These are phyloP conservation scores for Propithecus perrieri DNA, from an alignment of 2,797 vertebrate genomes.

Conservation along the genomic window DNA sequence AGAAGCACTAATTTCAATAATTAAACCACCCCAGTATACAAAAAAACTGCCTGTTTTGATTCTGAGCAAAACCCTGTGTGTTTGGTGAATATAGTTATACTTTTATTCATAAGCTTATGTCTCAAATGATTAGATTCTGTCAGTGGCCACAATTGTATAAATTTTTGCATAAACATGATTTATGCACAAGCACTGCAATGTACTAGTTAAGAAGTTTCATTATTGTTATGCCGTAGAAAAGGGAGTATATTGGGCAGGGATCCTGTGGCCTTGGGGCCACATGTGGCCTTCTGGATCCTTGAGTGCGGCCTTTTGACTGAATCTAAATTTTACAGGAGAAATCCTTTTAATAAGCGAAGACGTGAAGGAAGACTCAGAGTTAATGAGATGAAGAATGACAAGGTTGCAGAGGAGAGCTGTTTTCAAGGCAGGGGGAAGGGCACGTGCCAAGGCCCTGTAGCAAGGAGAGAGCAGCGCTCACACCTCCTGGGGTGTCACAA, in stretches of 20 bases:
- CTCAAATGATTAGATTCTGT: constrained; percentile 56
- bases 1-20: constrained; percentile 61
- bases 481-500: not conserved
- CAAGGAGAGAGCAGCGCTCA: not conserved
- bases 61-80: constrained; percentile 23
- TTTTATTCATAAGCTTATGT: constrained; percentile 21
- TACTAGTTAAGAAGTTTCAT: constrained; percentile 9
- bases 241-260: not conserved
- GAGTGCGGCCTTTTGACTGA: not conserved
- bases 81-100: constrained; percentile 40
- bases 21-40: constrained; percentile 12
- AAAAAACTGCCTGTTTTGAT: constrained; percentile 53
- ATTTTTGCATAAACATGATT: constrained; percentile 46
- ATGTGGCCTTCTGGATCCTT: not conserved
- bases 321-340: not conserved
- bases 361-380: not conserved
- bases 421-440: not conserved
- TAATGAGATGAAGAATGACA: not conserved
- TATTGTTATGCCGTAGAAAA: constrained; percentile 23
- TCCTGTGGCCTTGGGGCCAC: not conserved
- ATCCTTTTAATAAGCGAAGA: not conserved
- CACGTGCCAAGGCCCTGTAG: not conserved
- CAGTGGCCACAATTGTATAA: not conserved
- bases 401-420: not conserved
- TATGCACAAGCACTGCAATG: constrained; percentile 23